Evolutionary conservation across 2,888 invertebrate species (phyloP), one percentile per base, ranked within the genome.

Genomic region (Cancer borealis): DNA sequence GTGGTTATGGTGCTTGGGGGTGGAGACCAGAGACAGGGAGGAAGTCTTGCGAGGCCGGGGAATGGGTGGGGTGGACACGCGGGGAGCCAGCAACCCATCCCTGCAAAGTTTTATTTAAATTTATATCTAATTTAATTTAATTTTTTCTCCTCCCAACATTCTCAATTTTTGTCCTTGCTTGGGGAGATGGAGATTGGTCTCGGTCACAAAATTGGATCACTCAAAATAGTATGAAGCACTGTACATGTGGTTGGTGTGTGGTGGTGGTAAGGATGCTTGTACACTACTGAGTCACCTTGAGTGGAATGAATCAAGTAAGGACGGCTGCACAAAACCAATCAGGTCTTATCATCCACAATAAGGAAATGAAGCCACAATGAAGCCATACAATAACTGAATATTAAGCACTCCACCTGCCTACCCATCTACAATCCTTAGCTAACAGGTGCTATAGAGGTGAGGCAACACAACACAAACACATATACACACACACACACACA

Each of bases 21-120:
- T 95, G 49, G 95, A 95, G 73, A 88, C 91, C 89, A 94, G 60
- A 88, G 92, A 90, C 47, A 94, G 73, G 73, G 95, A 95, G 17
- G 95, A 46, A 49, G 95, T 73, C 91, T 95, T 95, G 84, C 95
- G 93, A 10, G 95, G 95, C 21, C 93, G 93, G 49, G 95, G 95
- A 26, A 95, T 89, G 39, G 95, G 95, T 60, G 95, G 95, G 14
- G 95, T 95, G n/a, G 95, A 92, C 88, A 95, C 95, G 49, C 95
- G 60, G 73, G 95, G 95, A 26, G 95, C 93, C 91, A 95, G 21
- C 93, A 95, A 79, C 39, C 95, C 95, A 60, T 95, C 95, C 95
- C 95, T 95, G 89, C 45, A 84, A 88, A 54, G n/a, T 39, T 39
- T 39, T 39, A 39, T 39, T 39, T 39, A 1, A 39, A 39, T 39